These are phyloP conservation scores for Tolypeutes matacus DNA, from an alignment of 2,797 vertebrate species.

Conservation along the genomic window DNA sequence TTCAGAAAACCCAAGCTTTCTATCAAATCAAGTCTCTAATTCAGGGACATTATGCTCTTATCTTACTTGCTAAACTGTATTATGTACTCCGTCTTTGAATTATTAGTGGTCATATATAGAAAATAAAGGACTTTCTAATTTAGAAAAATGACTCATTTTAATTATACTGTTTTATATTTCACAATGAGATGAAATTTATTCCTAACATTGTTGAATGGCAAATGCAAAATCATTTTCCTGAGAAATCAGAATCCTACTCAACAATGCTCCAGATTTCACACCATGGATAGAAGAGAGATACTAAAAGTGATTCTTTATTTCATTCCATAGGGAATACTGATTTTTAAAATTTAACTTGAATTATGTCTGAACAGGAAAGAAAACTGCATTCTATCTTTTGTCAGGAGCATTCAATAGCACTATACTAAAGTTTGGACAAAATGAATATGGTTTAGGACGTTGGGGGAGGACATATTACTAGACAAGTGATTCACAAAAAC, in stretches of 20 bases:
- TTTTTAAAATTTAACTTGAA: slow-evolving; percentile 25
- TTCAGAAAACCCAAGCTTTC: neutral
- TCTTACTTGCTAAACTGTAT: neutral
- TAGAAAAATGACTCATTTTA: neutral
- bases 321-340: neutral
- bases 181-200: slow-evolving; percentile 66
- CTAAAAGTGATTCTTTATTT: slow-evolving; percentile 43
- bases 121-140: neutral
- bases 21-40: neutral
- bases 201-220: slow-evolving; percentile 58
- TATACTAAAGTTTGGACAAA: neutral
- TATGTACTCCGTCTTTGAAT: neutral
- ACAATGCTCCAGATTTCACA: neutral
- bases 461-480: slow-evolving; percentile 1
- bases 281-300: slow-evolving; percentile 20
- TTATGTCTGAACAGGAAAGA: neutral
- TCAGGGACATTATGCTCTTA: neutral
- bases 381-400: slow-evolving; percentile 1
- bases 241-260: slow-evolving; percentile 57
- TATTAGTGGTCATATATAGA: neutral
- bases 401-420: neutral
- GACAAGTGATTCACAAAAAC: slow-evolving; percentile 51
- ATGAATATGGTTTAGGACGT: neutral
- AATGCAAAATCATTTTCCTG: slow-evolving; percentile 54
- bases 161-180: slow-evolving; percentile 38